Evolutionary conservation across 2,888 invertebrate genomes (phyloP).

Genomic region (Cephus nigrinus): DNA sequence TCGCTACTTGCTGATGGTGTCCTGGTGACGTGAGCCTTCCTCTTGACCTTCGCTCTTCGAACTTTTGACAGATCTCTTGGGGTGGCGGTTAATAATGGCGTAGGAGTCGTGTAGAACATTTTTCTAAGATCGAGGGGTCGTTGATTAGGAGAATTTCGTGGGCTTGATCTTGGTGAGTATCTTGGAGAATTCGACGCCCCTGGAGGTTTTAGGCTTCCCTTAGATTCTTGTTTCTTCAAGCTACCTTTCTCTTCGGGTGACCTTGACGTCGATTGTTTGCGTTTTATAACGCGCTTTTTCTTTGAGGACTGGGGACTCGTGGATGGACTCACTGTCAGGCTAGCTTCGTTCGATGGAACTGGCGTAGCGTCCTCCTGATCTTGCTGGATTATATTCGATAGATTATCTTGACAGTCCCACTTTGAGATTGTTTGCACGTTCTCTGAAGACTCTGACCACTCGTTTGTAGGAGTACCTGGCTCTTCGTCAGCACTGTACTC

Average conservation of each 20-base stretch:
- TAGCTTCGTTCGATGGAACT: slow-evolving; percentile 27
- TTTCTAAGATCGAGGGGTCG: slow-evolving; percentile 58
- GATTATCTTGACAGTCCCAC: slow-evolving; percentile 54
- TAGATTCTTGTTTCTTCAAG: slow-evolving; percentile 23
- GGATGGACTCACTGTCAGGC: slow-evolving; percentile 26
- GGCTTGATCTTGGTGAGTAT: slow-evolving; percentile 33
- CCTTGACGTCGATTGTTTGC: slow-evolving; percentile 53
- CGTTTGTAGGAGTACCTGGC: slow-evolving; percentile 54
- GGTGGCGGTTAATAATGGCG: slow-evolving; percentile 58
- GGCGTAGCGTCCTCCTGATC: slow-evolving; percentile 41
- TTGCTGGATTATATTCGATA: slow-evolving; percentile 44
- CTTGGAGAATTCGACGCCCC: slow-evolving; percentile 29
- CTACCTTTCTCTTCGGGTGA: slow-evolving; percentile 24
- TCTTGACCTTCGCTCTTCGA: slow-evolving; percentile 57
- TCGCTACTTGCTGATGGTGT: slow-evolving; percentile 58
- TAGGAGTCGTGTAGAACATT: slow-evolving; percentile 62
- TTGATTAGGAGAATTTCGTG: slow-evolving; percentile 49
- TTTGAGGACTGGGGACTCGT: slow-evolving; percentile 48
- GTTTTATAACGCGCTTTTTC: slow-evolving; percentile 51
- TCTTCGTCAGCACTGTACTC: slow-evolving; percentile 34
- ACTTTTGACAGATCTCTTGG: slow-evolving; percentile 61
- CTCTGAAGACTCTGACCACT: slow-evolving; percentile 32
- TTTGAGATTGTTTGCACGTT: slow-evolving; percentile 43
- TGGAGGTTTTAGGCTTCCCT: slow-evolving; percentile 24
- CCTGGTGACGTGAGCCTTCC: slow-evolving; percentile 53